These are phyloP conservation scores for Drosophila murphyi DNA, from an alignment of 1,140 invertebrate genomes.

Conservation along the genomic window DNA sequence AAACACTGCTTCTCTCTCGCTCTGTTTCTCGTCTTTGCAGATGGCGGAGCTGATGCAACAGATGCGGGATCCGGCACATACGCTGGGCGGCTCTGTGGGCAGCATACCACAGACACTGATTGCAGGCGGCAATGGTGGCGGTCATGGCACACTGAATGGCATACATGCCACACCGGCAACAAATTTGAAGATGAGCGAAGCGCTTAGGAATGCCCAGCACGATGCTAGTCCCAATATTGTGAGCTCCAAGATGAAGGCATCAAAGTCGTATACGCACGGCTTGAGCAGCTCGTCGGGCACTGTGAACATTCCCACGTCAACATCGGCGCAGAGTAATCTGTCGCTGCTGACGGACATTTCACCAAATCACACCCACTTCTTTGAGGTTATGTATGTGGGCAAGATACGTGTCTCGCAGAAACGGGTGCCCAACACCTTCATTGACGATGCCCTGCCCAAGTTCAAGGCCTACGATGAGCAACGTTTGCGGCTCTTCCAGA, in stretches of 20 bases:
- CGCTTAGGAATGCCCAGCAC: constrained; percentile 75
- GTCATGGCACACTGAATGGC: constrained; percentile 63
- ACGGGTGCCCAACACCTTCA: constrained; percentile 94
- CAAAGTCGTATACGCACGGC: constrained; percentile 83
- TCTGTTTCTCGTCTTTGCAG: constrained; percentile 35
- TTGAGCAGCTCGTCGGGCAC: constrained; percentile 81
- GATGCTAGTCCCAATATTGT: constrained; percentile 81
- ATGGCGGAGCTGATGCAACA: constrained; percentile 84
- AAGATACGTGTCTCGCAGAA: constrained; percentile 93
- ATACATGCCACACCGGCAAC: constrained; percentile 79
- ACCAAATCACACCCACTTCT: constrained; percentile 93
- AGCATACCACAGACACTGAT: constrained; percentile 82
- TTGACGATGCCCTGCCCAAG: constrained; percentile 95
- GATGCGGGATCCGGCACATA: constrained; percentile 83
- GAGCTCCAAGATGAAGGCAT: constrained; percentile 81
- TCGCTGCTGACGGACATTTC: constrained; percentile 92
- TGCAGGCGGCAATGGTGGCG: constrained; percentile 43
- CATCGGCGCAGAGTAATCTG: constrained; percentile 78
- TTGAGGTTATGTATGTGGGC: constrained; percentile 94
- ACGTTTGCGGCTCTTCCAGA: constrained; percentile 86
- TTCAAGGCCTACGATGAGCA: constrained; percentile 92
- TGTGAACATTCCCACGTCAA: constrained; percentile 81
- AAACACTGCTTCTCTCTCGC: neutral
- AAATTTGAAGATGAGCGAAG: constrained; percentile 80
- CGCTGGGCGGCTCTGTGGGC: constrained; percentile 81